A percentile compares a stretch with the other conserved stretches of the same genome.
These are phyloP conservation scores for Climacteris rufus DNA, from an alignment of 2,113 vertebrate genomes.

Conservation along the genomic window DNA sequence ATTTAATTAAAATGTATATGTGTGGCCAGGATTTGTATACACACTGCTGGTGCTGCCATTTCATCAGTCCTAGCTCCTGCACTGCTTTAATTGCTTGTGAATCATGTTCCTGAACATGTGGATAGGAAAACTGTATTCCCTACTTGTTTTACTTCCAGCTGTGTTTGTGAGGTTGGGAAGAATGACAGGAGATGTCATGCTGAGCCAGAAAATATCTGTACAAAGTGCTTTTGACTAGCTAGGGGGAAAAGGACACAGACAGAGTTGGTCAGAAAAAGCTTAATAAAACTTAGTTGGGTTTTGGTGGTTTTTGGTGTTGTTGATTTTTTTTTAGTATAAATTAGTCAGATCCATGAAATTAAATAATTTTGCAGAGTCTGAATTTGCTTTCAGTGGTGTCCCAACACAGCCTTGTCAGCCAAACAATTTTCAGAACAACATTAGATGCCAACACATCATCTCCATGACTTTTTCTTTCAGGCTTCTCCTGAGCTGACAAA, in stretches of 20 bases:
- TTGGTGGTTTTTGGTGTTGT: neutral
- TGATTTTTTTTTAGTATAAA: neutral
- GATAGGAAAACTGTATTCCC: neutral
- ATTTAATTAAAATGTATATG: neutral
- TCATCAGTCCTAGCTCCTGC: neutral
- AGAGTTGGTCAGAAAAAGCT: neutral
- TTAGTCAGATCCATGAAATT: neutral
- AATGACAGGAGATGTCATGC: neutral
- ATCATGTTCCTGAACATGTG: neutral
- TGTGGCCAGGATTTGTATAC: neutral
- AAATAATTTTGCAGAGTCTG: neutral
- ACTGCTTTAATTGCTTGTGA: neutral
- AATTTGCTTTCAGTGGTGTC: neutral
- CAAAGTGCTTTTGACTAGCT: constrained; percentile 1
- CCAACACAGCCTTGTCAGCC: neutral
- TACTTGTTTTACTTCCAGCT: neutral
- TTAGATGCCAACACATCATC: neutral
- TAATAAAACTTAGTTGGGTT: neutral
- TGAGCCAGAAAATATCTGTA: neutral
- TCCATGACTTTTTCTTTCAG: neutral
- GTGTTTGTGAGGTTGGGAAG: neutral
- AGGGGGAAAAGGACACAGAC: neutral
- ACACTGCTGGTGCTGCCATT: neutral
- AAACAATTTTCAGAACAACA: neutral
- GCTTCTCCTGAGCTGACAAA: neutral